phyloP scores from a whole-genome alignment of 2,797 vertebrate species.

The Aeoliscus strigatus region DNA sequence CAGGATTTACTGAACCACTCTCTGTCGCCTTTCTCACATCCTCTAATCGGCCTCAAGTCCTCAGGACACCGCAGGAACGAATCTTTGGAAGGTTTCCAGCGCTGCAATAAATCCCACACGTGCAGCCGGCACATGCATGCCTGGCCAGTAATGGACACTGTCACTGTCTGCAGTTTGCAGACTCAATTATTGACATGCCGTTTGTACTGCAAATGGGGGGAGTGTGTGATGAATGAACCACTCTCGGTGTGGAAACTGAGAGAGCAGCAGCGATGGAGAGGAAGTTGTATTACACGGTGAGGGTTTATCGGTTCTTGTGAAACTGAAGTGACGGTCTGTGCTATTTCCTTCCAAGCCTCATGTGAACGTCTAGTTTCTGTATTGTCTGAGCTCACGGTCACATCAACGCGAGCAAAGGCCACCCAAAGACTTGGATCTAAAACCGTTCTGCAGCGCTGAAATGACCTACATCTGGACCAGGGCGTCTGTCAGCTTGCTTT shows the following conservation, averaged over 20 bases:
- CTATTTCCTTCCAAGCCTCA: background rate
- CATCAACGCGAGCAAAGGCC: conserved; percentile 6
- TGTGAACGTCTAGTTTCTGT: conserved; percentile 6
- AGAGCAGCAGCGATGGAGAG: conserved; percentile 3
- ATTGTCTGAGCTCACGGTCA: conserved; percentile 3
- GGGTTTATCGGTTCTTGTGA: too few relatives aligned
- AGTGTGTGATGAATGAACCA: conserved; percentile 12
- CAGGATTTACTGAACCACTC: background rate
- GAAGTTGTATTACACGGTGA: too few relatives aligned
- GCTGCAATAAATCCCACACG: conserved; percentile 5
- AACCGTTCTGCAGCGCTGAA: conserved; percentile 39
- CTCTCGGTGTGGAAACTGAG: background rate
- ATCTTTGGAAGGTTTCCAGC: conserved; percentile 4
- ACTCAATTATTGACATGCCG: conserved; percentile 21
- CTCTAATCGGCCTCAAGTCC: background rate
- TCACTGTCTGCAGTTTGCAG: background rate
- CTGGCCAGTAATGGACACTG: background rate
- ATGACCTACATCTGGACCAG: conserved; percentile 27
- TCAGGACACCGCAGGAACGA: background rate
- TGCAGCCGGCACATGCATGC: conserved; percentile 11
- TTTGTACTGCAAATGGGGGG: conserved; percentile 14
- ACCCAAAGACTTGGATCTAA: conserved; percentile 20
- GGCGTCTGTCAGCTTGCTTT: conserved; percentile 46
- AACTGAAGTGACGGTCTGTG: background rate
- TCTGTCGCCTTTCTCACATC: too few relatives aligned